Conservation (phyloP, 2,113 vertebrate genomes). For the Crotalus helleri region DNA sequence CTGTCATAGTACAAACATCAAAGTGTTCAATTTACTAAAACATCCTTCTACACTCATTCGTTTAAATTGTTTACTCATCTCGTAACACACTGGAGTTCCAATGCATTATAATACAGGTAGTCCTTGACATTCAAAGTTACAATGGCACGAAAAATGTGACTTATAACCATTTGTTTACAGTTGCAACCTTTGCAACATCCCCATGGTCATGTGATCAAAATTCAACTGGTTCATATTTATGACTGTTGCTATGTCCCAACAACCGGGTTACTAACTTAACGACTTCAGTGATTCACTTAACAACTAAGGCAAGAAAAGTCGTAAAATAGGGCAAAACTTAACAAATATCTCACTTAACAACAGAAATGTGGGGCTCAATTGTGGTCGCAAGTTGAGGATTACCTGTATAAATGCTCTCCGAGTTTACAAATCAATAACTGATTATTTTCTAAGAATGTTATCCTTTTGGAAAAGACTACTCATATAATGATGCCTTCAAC, state of each 20-base stretch:
- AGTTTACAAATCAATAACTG: slow-evolving; percentile 73
- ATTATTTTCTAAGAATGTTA: slow-evolving; percentile 64
- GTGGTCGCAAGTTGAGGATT: background rate
- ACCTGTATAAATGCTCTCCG: slow-evolving; percentile 60
- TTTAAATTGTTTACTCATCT: background rate
- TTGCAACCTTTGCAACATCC: background rate
- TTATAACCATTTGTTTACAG: background rate
- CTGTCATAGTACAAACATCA: slow-evolving; percentile 6
- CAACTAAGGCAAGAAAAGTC: background rate
- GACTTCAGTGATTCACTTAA: background rate
- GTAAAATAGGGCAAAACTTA: background rate
- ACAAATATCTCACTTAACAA: background rate
- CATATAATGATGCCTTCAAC: slow-evolving; percentile 62
- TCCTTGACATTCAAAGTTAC: background rate
- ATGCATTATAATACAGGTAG: background rate
- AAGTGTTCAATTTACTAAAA: slow-evolving; percentile 34
- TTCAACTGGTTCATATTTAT: background rate
- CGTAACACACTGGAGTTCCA: background rate
- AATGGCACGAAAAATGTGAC: background rate
- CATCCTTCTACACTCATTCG: background rate
- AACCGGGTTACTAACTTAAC: background rate
- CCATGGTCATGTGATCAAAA: background rate
- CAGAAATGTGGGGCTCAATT: background rate
- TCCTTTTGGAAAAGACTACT: slow-evolving; percentile 47
- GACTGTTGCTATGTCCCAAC: background rate